Percentiles rank a stretch among this genome's conserved stretches.
Evolutionary conservation across 2,888 invertebrate species (phyloP).

Genomic region (Ophion slaviceki): DNA sequence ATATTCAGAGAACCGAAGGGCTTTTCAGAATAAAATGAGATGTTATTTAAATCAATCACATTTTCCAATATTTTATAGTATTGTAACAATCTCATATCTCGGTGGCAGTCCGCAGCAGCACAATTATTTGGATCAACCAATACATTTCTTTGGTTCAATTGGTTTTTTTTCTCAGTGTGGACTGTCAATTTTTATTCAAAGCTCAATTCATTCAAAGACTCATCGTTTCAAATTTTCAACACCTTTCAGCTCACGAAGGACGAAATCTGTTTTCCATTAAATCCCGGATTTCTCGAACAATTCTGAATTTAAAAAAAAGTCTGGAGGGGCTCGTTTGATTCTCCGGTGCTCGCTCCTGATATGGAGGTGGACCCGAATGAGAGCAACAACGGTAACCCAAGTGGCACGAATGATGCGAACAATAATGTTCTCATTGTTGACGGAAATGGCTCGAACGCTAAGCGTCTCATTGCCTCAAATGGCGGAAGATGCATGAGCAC

Average conservation of each 20-base stretch:
- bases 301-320: neutral
- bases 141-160: too few relatives aligned
- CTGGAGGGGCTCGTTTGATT: conserved; percentile 2
- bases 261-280: neutral
- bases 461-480: conserved; percentile 79
- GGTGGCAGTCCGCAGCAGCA: too few relatives aligned
- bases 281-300: neutral
- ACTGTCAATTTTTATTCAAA: too few relatives aligned
- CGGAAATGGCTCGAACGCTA: conserved; percentile 56
- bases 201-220: too few relatives aligned
- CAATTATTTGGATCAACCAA: too few relatives aligned
- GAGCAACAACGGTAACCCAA: conserved; percentile 62
- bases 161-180: neutral
- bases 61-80: too few relatives aligned
- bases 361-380: conserved; percentile 77
- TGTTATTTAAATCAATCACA: too few relatives aligned
- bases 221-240: neutral
- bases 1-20: too few relatives aligned
- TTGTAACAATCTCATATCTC: too few relatives aligned
- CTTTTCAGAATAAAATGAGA: too few relatives aligned
- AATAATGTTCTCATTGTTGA: conserved; percentile 56
- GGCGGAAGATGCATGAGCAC: conserved; percentile 91
- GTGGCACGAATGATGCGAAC: conserved; percentile 59
- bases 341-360: conserved; percentile 49
- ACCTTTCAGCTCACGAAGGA: neutral